Conservation (phyloP, 2,113 vertebrate genomes). For the Austrofundulus limnaeus region DNA sequence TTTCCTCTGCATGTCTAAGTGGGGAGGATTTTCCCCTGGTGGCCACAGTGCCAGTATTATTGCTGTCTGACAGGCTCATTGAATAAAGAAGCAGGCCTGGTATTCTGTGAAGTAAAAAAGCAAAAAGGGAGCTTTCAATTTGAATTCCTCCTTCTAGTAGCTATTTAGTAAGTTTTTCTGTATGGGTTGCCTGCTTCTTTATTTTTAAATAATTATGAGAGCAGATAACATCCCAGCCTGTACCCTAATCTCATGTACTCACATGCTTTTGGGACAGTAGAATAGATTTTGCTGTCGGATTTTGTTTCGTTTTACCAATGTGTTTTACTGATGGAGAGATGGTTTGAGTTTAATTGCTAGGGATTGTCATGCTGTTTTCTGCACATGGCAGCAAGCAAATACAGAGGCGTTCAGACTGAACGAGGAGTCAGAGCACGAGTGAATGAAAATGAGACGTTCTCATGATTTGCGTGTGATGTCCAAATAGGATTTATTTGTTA, state of each 20-base stretch:
- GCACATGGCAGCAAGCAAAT: slow-evolving; percentile 17
- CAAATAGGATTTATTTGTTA: slow-evolving; percentile 36
- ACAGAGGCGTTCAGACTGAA: slow-evolving; percentile 16
- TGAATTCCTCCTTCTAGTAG: slow-evolving; percentile 6
- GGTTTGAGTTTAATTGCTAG: slow-evolving; percentile 21
- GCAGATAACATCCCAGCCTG: slow-evolving; percentile 3
- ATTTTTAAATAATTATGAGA: not conserved
- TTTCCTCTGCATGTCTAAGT: slow-evolving; percentile 54
- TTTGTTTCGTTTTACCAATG: slow-evolving; percentile 6
- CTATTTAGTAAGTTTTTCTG: too few species aligned
- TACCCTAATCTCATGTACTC: slow-evolving; percentile 3
- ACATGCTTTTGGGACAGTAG: slow-evolving; percentile 3
- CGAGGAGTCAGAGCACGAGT: slow-evolving; percentile 16
- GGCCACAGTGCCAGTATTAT: slow-evolving; percentile 40
- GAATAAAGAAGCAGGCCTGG: slow-evolving; percentile 32
- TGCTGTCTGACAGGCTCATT: slow-evolving; percentile 46
- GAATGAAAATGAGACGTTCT: slow-evolving; percentile 20
- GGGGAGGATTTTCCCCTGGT: slow-evolving; percentile 38
- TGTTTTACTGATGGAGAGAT: slow-evolving; percentile 14
- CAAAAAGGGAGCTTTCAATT: slow-evolving; percentile 7
- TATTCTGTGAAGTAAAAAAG: slow-evolving; percentile 20
- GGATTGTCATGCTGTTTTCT: slow-evolving; percentile 32
- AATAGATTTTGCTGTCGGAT: not conserved
- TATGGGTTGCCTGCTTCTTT: too few species aligned
- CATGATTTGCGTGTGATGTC: slow-evolving; percentile 26